Conservation (phyloP, 2,888 invertebrate species). For the Folsomia manolachei region DNA sequence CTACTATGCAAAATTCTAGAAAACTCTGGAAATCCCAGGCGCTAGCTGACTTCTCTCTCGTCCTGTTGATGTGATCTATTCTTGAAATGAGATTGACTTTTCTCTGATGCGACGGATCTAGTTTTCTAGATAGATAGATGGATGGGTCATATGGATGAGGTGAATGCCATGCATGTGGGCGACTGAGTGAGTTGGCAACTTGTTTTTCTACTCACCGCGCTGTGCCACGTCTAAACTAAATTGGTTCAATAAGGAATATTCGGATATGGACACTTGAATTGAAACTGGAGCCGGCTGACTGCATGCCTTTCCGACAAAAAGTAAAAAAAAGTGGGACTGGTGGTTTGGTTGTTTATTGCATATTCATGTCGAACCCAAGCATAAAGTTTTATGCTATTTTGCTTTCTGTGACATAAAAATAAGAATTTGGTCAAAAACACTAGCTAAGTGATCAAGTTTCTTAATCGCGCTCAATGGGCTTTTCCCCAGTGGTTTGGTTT, state of each 20-base stretch:
- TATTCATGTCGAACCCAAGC: background rate
- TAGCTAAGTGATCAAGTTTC: background rate
- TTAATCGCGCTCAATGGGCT: background rate
- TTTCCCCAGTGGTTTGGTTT: background rate
- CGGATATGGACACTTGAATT: background rate
- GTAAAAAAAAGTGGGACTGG: background rate
- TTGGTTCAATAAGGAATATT: constrained; percentile 18
- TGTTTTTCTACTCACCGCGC: constrained; percentile 32
- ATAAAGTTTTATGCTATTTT: too few relatives aligned
- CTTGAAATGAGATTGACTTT: constrained; percentile 2
- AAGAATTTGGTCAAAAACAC: background rate
- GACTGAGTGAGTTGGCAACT: constrained; percentile 24
- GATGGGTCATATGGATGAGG: constrained; percentile 1
- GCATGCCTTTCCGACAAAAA: too few relatives aligned
- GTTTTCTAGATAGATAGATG: background rate
- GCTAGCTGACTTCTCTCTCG: too few relatives aligned
- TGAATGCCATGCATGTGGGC: constrained; percentile 12
- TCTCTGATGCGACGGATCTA: background rate
- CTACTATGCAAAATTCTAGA: background rate
- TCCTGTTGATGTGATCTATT: background rate
- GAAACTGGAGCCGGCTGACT: too few relatives aligned
- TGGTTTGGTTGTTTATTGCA: too few relatives aligned
- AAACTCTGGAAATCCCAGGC: background rate
- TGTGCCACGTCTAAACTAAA: too few relatives aligned
- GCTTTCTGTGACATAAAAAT: background rate